Percentiles rank a stretch among this genome's conserved stretches.
These are phyloP conservation scores for Gymnoscopelus braueri DNA, from an alignment of 2,797 vertebrate species.

Conservation along the genomic window DNA sequence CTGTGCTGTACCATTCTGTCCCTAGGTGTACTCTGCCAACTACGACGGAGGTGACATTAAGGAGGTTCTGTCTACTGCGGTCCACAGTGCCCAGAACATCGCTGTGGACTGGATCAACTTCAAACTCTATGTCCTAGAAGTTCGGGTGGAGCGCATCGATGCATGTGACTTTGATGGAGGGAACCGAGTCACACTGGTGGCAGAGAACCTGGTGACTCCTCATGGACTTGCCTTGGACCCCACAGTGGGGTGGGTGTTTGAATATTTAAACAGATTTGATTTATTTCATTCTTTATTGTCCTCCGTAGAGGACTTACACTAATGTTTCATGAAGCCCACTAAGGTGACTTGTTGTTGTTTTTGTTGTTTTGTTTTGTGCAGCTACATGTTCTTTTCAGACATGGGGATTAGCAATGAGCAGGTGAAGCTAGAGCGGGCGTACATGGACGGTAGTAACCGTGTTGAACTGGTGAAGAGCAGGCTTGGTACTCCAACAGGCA, in stretches of 20 bases:
- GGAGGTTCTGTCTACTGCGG: slow-evolving; percentile 70
- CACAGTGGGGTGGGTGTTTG: slow-evolving; percentile 73
- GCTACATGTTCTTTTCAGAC: slow-evolving; percentile 84
- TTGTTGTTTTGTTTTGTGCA: slow-evolving; percentile 51
- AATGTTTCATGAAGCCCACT: background rate
- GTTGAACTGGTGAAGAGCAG: slow-evolving; percentile 71
- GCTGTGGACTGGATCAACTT: slow-evolving; percentile 83
- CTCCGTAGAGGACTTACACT: too few species aligned
- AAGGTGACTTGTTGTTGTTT: background rate
- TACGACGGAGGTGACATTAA: slow-evolving; percentile 70
- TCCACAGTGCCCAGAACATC: slow-evolving; percentile 75
- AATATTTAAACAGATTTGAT: background rate
- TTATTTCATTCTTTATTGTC: background rate
- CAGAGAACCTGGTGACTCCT: slow-evolving; percentile 76
- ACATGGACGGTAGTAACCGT: slow-evolving; percentile 82
- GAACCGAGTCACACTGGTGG: slow-evolving; percentile 77
- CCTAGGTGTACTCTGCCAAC: slow-evolving; percentile 76
- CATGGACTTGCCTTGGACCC: slow-evolving; percentile 79
- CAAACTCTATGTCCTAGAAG: slow-evolving; percentile 81
- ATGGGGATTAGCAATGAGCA: slow-evolving; percentile 56
- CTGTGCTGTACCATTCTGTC: background rate
- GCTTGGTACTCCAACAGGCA: slow-evolving; percentile 74
- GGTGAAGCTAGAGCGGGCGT: slow-evolving; percentile 79
- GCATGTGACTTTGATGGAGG: slow-evolving; percentile 74
- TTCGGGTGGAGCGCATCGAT: slow-evolving; percentile 77